Percentiles rank a stretch among this genome's conserved stretches.
Evolutionary conservation across 1,140 invertebrate species (phyloP).

Genomic region (Bombyx mandarina): DNA sequence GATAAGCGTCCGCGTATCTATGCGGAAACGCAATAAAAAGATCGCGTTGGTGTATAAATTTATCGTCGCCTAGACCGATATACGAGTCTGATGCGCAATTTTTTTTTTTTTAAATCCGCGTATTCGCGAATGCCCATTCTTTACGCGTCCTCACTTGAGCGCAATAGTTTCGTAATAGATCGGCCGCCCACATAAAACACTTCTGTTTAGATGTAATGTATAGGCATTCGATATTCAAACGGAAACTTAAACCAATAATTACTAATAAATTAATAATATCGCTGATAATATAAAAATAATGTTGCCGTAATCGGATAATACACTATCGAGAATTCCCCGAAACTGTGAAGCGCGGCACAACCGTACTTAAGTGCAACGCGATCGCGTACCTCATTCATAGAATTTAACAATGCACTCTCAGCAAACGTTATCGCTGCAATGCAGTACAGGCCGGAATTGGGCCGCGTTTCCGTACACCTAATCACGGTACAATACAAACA

Average conservation of each 20-base stretch:
- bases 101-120: slow-evolving; percentile 33
- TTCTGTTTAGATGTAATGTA: slow-evolving; percentile 42
- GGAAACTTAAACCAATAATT: slow-evolving; percentile 23
- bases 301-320: slow-evolving; percentile 45
- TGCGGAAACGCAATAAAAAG: slow-evolving; percentile 62
- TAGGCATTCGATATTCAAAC: slow-evolving; percentile 32
- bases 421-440: slow-evolving; percentile 23
- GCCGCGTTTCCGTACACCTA: slow-evolving; percentile 26
- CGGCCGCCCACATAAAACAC: slow-evolving; percentile 47
- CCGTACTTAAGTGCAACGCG: slow-evolving; percentile 31
- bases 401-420: slow-evolving; percentile 28
- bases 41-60: slow-evolving; percentile 58
- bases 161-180: slow-evolving; percentile 36
- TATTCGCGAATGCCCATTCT: slow-evolving; percentile 16
- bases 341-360: slow-evolving; percentile 40
- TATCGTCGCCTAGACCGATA: slow-evolving; percentile 46
- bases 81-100: slow-evolving; percentile 34
- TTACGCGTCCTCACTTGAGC: slow-evolving; percentile 39
- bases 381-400: slow-evolving; percentile 45
- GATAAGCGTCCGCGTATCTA: slow-evolving; percentile 50
- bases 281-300: slow-evolving; percentile 55
- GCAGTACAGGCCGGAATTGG: slow-evolving; percentile 33
- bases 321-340: slow-evolving; percentile 32
- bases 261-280: slow-evolving; percentile 21
- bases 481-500: slow-evolving; percentile 21